Evolutionary conservation across 1,140 invertebrate genomes (phyloP).

Genomic region (Euwallacea fornicatus): DNA sequence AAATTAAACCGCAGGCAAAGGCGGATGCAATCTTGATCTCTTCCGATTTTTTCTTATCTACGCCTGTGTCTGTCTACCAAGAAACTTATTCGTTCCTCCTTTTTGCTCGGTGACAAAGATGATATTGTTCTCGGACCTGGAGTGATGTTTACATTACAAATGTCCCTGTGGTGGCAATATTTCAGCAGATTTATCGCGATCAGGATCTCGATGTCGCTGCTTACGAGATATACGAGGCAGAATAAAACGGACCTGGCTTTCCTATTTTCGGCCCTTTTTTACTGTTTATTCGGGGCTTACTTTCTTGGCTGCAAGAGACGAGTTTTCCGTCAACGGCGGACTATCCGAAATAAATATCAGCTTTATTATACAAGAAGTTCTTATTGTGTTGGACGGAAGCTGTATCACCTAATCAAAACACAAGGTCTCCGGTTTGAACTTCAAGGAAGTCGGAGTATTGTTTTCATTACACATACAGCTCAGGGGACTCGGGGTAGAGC

Average conservation of each 20-base stretch:
- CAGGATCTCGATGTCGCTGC: conserved; percentile 22
- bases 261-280: conserved; percentile 13
- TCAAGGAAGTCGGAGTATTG: background rate
- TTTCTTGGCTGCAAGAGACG: background rate
- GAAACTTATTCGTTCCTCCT: background rate
- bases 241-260: conserved; percentile 3
- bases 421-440: no score
- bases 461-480: background rate
- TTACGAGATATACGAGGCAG: conserved; percentile 5
- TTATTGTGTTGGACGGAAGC: background rate
- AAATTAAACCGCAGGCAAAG: no score
- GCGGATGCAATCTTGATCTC: background rate
- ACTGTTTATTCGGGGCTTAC: conserved; percentile 2
- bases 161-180: conserved; percentile 21
- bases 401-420: background rate
- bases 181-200: conserved; percentile 27
- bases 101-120: conserved; percentile 27
- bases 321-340: background rate
- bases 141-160: conserved; percentile 32
- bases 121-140: conserved; percentile 25
- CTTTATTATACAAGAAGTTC: background rate
- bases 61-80: background rate
- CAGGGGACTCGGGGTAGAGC: background rate
- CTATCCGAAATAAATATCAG: background rate
- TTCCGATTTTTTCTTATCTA: background rate